Evolutionary conservation across 2,797 vertebrate species (phyloP), one percentile per base, ranked within the genome.

Genomic region (Carduelis carduelis): DNA sequence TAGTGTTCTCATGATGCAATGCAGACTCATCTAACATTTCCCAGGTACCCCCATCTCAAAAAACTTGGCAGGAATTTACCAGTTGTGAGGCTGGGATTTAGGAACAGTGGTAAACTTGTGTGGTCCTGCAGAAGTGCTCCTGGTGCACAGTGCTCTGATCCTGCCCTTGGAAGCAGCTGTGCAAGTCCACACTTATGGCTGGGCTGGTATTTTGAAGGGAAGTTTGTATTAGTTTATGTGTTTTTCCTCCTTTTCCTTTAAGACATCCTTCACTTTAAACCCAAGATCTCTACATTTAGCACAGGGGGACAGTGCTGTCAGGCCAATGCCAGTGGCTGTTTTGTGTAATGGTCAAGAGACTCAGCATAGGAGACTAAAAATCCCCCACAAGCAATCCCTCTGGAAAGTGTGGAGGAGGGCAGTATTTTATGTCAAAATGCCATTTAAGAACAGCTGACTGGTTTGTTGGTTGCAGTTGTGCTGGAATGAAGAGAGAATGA

Each of bases 61-160:
- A 66, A 91, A 28, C 21, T 46, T 84, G 79, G 94, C 92, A 95
- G 94, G 87, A 93, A 76, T 83, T 94, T 92, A 75, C 39, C 78
- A 74, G 63, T 92, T 93, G 88, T 0, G 1, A 86, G 94, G 35
- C 79, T 87, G 52, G 59, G 83, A 79, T 90, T 90, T 96, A 35
- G 74, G 96, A 90, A 89, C 17, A 39, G 89, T 86, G 89, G 59
- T 79, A 84, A 98, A 97, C 98, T 93, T 98, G 98, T 97, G 98
- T 98, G 97, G 97, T 98, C 98, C 96, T 97, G 96, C 96, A 97
- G 95, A 97, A 95, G 85, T 9, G 14, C 74, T 97, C 66, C 60
- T 89, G 96, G 93, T 22, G 59, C 96, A 94, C 24, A 8, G 91
- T 34, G 95, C 75, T 78, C 87, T 5, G 1, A 53, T 43, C 32